A percentile compares a stretch with the other conserved stretches of the same genome.
Conservation (phyloP, 2,113 vertebrate species). For the Ceratotherium simum region DNA sequence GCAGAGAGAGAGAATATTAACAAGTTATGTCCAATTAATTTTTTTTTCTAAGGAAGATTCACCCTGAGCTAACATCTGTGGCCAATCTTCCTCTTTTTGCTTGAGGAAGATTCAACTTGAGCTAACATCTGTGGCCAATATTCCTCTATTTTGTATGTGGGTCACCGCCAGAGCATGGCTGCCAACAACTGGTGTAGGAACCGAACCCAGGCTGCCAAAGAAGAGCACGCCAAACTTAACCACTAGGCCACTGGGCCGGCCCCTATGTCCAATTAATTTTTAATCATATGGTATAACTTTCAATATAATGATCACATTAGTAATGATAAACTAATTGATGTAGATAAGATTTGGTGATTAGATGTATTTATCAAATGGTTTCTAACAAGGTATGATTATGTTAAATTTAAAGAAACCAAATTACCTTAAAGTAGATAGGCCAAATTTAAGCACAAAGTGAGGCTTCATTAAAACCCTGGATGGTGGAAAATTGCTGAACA, state of each 20-base stretch:
- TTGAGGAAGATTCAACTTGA: too few relatives aligned
- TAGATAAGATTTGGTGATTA: neutral
- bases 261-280: neutral
- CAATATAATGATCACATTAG: neutral
- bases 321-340: neutral
- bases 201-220: too few relatives aligned
- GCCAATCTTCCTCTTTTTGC: too few relatives aligned
- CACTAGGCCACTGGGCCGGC: too few relatives aligned
- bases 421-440: neutral
- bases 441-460: neutral
- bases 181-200: too few relatives aligned
- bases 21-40: neutral
- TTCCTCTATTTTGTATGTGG: too few relatives aligned
- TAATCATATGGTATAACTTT: neutral
- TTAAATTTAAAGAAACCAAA: constrained; percentile 22
- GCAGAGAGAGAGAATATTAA: neutral
- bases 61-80: too few relatives aligned
- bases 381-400: neutral
- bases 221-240: too few relatives aligned
- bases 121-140: too few relatives aligned
- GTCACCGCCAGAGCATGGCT: too few relatives aligned
- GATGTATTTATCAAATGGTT: neutral
- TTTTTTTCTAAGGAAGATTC: neutral
- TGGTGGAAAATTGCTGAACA: neutral
- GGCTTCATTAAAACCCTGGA: neutral